Percentiles rank a stretch among this genome's conserved stretches.
These are phyloP conservation scores for Sebastes iracundus DNA, from an alignment of 2,797 vertebrate genomes.

Conservation along the genomic window DNA sequence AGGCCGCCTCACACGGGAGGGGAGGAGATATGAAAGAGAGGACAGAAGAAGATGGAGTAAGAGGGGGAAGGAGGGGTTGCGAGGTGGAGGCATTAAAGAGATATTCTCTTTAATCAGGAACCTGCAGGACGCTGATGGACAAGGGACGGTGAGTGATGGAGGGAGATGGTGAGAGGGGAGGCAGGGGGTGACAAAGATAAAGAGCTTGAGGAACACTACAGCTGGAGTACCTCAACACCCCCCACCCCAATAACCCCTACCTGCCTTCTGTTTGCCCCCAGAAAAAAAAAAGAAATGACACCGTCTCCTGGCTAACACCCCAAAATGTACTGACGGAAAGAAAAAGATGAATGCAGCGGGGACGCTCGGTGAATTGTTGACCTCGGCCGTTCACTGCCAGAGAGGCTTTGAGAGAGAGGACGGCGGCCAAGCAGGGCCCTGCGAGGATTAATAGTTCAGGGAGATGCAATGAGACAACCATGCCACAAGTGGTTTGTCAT, in stretches of 20 bases:
- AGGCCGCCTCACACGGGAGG: slow-evolving; percentile 64
- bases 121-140: slow-evolving; percentile 70
- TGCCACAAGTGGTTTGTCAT: slow-evolving; percentile 73
- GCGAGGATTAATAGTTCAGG: slow-evolving; percentile 59
- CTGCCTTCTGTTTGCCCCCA: slow-evolving; percentile 49
- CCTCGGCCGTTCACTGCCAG: slow-evolving; percentile 46
- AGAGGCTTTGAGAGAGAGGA: slow-evolving; percentile 42
- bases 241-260: slow-evolving; percentile 51
- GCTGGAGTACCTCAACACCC: slow-evolving; percentile 68
- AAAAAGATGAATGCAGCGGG: slow-evolving; percentile 46
- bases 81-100: slow-evolving; percentile 46
- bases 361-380: slow-evolving; percentile 60
- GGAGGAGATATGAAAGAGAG: slow-evolving; percentile 61
- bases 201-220: slow-evolving; percentile 57
- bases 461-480: slow-evolving; percentile 60
- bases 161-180: slow-evolving; percentile 35
- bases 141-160: slow-evolving; percentile 72
- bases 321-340: slow-evolving; percentile 29
- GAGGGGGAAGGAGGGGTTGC: slow-evolving; percentile 24
- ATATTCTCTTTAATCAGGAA: slow-evolving; percentile 70
- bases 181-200: slow-evolving; percentile 66
- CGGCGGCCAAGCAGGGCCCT: slow-evolving; percentile 28
- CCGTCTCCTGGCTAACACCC: slow-evolving; percentile 25
- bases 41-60: slow-evolving; percentile 75
- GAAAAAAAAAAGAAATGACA: slow-evolving; percentile 9